Conservation (phyloP, 2,888 invertebrate genomes). For the Teinopalpus imperialis region DNA sequence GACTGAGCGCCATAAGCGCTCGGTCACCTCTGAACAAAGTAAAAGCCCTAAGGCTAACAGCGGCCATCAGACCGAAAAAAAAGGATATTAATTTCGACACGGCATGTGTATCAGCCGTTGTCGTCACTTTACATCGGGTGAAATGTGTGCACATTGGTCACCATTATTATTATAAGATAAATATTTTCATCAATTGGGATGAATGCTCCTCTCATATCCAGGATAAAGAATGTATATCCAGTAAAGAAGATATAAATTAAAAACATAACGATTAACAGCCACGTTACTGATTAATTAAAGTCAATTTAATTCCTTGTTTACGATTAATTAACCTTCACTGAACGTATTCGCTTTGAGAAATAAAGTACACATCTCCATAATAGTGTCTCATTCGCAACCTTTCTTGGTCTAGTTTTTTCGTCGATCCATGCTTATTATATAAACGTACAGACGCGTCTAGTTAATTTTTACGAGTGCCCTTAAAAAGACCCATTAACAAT, state of each 20-base stretch:
- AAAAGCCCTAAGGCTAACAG: too few species aligned
- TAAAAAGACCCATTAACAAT: conserved; percentile 10
- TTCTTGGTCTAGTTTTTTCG: conserved; percentile 10
- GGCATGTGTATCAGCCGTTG: too few species aligned
- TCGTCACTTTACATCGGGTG: too few species aligned
- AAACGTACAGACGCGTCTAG: neutral
- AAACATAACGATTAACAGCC: neutral
- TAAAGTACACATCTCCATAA: neutral
- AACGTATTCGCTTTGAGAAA: neutral
- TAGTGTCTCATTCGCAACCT: neutral
- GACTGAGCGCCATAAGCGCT: too few species aligned
- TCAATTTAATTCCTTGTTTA: neutral
- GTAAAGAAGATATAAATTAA: neutral
- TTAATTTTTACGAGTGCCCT: conserved; percentile 19
- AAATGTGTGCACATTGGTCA: too few species aligned
- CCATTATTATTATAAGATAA: too few species aligned
- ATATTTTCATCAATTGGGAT: too few species aligned
- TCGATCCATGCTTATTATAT: neutral
- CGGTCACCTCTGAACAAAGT: too few species aligned
- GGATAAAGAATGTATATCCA: neutral
- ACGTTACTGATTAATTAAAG: conserved; percentile 2
- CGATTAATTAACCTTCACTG: neutral
- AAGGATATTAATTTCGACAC: too few species aligned
- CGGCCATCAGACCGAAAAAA: too few species aligned
- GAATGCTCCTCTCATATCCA: too few species aligned